Percentiles rank a stretch among this genome's conserved stretches.
phyloP scores from a whole-genome alignment of 2,113 vertebrate genomes.

The human (Homo sapiens) region DNA sequence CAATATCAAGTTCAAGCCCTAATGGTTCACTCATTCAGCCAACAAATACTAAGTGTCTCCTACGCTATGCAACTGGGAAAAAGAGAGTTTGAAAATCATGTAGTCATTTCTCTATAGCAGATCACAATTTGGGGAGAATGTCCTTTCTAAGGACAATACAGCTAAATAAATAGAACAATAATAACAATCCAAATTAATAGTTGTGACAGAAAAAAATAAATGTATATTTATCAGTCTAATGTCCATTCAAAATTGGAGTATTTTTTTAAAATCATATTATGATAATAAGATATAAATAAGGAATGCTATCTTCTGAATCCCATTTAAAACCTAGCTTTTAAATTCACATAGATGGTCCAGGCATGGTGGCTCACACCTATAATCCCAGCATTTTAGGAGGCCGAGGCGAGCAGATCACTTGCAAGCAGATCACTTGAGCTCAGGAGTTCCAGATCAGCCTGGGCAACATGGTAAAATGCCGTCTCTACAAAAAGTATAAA shows the following conservation, averaged over 20 bases:
- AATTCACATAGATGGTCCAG: not conserved
- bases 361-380: too few relatives aligned
- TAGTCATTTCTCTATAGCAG: too few relatives aligned
- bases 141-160: not conserved
- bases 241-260: not conserved
- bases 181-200: not conserved
- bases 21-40: not conserved
- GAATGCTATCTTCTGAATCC: constrained; percentile 9
- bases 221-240: not conserved
- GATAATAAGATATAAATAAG: not conserved
- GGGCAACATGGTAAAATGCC: too few relatives aligned
- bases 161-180: not conserved
- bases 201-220: not conserved
- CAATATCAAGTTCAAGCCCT: not conserved
- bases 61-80: not conserved
- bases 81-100: not conserved
- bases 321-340: not conserved
- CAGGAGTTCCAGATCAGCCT: too few relatives aligned
- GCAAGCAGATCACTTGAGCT: too few relatives aligned
- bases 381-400: too few relatives aligned
- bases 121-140: too few relatives aligned
- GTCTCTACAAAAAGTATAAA: too few relatives aligned
- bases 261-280: not conserved
- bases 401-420: too few relatives aligned
- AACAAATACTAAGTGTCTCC: not conserved